Percentiles rank a stretch among this genome's conserved stretches.
phyloP scores from a whole-genome alignment of 2,797 vertebrate species.

The Hydrolagus colliei region DNA sequence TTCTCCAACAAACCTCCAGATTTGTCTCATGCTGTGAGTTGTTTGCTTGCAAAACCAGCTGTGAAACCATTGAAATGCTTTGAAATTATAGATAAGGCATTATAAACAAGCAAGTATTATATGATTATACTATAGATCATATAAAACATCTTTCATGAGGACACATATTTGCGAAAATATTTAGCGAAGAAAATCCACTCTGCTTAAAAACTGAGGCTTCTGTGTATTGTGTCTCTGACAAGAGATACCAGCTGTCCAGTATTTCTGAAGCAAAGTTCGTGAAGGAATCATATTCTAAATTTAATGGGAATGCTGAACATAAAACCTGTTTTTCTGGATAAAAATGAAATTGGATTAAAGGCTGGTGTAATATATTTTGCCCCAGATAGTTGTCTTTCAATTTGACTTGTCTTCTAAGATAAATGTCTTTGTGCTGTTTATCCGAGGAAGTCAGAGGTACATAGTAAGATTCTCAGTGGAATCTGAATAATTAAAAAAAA shows the following conservation, averaged over 20 bases:
- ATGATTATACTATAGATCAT: too few relatives aligned
- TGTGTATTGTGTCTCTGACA: background rate
- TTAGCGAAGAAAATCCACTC: background rate
- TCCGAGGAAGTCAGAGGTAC: background rate
- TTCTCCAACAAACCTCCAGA: too few relatives aligned
- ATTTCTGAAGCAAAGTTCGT: background rate
- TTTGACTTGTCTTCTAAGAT: background rate
- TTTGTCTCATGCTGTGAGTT: too few relatives aligned
- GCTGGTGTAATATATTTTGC: too few relatives aligned
- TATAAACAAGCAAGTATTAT: too few relatives aligned
- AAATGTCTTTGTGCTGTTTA: background rate
- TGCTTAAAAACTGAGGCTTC: background rate
- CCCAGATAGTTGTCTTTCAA: background rate
- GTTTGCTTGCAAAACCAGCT: too few relatives aligned
- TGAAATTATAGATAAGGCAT: too few relatives aligned
- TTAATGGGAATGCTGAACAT: too few relatives aligned
- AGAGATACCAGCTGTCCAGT: constrained; percentile 8
- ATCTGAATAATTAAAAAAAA: constrained; percentile 32
- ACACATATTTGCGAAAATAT: constrained; percentile 1
- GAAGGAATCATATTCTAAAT: background rate
- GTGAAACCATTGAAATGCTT: too few relatives aligned
- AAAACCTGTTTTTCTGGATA: background rate
- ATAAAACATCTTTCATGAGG: background rate
- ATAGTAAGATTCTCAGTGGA: constrained; percentile 18
- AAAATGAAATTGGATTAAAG: background rate